A percentile compares a stretch with the other conserved stretches of the same genome.
Evolutionary conservation across 2,797 vertebrate genomes (phyloP).

Genomic region (Enoplosus armatus): DNA sequence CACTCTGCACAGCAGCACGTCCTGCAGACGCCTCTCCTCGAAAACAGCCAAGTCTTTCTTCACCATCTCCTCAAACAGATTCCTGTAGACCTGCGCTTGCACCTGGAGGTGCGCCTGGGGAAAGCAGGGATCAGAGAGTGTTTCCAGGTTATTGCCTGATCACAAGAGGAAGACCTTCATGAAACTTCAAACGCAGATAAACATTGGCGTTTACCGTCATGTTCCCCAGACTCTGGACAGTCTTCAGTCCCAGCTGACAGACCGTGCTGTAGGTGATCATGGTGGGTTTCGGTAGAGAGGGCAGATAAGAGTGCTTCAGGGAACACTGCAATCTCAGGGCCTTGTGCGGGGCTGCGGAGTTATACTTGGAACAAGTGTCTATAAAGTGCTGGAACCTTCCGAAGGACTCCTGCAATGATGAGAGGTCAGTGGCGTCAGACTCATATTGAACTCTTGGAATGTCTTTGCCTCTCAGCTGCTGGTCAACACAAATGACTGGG

Average conservation of each 20-base stretch:
- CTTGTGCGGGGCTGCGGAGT: background rate
- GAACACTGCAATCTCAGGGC: background rate
- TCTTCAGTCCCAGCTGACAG: constrained; percentile 3
- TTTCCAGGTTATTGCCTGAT: background rate
- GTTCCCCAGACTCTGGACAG: background rate
- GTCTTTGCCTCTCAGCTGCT: background rate
- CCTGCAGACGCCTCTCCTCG: constrained; percentile 79
- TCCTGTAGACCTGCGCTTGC: constrained; percentile 35
- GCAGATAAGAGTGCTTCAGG: background rate
- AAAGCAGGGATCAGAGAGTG: background rate
- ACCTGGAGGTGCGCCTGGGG: constrained; percentile 48
- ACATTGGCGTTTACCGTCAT: constrained; percentile 36
- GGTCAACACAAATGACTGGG: accelerated
- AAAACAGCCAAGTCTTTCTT: constrained; percentile 72
- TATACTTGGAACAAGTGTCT: constrained; percentile 16
- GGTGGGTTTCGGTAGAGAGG: constrained; percentile 45
- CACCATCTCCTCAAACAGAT: constrained; percentile 63
- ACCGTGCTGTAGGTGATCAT: background rate
- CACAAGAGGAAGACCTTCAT: background rate
- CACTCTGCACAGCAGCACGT: constrained; percentile 69
- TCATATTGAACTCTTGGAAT: background rate
- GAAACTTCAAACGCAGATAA: background rate
- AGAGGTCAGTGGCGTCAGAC: background rate
- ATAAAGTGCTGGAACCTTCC: constrained; percentile 62
- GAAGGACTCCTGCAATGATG: constrained; percentile 66